A percentile compares a stretch with the other conserved stretches of the same genome.
These are phyloP conservation scores for Chaetodon trifascialis DNA, from an alignment of 2,113 vertebrate species.

Conservation along the genomic window DNA sequence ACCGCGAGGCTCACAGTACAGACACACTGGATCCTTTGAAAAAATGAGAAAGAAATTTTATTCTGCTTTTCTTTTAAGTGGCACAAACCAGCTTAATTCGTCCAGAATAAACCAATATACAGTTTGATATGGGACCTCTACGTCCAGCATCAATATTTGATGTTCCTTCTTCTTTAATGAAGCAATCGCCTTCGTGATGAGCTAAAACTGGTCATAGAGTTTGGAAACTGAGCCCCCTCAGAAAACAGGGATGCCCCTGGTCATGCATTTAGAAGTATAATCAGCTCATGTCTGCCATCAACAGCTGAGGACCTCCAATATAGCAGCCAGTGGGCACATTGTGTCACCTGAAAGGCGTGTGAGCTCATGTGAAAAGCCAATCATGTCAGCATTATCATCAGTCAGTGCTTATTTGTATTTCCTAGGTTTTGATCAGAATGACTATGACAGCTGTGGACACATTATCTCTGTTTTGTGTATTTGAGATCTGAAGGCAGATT, in stretches of 20 bases:
- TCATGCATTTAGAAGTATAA: constrained; percentile 14
- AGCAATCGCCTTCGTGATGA: not conserved
- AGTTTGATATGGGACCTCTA: not conserved
- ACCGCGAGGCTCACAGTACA: too few relatives aligned
- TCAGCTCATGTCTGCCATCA: constrained; percentile 11
- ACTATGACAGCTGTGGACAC: not conserved
- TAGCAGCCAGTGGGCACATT: constrained; percentile 7
- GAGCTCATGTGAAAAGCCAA: not conserved
- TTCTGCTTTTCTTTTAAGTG: not conserved
- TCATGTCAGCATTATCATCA: constrained; percentile 17
- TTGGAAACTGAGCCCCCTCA: not conserved
- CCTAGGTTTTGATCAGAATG: constrained; percentile 1
- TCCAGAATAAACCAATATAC: not conserved
- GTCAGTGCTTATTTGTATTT: constrained; percentile 23
- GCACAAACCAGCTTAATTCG: not conserved
- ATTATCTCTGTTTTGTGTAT: constrained; percentile 23
- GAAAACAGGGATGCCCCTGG: not conserved
- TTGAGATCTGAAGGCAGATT: constrained; percentile 24
- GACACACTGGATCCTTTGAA: too few relatives aligned
- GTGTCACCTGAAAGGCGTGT: constrained; percentile 21
- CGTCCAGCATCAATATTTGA: not conserved
- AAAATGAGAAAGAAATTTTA: too few relatives aligned
- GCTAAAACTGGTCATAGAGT: not conserved
- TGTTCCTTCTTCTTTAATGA: not conserved
- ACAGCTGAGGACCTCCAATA: constrained; percentile 37